phyloP scores from a whole-genome alignment of 2,888 invertebrate species.

The Strigamia transsilvanica region DNA sequence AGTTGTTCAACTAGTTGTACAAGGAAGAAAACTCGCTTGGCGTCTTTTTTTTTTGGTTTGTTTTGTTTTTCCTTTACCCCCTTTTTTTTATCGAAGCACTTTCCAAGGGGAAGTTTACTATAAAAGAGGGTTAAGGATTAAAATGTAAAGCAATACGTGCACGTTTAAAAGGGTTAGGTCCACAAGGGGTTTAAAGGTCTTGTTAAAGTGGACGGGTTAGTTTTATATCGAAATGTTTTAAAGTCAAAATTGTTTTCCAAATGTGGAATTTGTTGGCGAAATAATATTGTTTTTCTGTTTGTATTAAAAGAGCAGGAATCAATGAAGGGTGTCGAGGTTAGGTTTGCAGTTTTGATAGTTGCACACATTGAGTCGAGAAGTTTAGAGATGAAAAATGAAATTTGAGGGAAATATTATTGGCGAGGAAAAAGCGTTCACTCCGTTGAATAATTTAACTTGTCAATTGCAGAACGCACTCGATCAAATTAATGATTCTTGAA shows the following conservation, averaged over 20 bases:
- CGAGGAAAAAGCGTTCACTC: constrained; percentile 29
- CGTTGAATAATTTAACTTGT: constrained; percentile 36
- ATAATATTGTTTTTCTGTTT: not conserved
- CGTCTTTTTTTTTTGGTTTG: not conserved
- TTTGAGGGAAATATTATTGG: constrained; percentile 38
- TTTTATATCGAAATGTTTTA: constrained; percentile 17
- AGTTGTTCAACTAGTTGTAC: constrained; percentile 23
- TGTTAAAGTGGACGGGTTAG: constrained; percentile 6
- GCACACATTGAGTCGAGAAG: not conserved
- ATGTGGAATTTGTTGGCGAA: constrained; percentile 1
- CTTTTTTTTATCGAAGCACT: constrained; percentile 18
- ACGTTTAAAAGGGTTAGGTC: constrained; percentile 32
- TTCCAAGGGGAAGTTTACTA: constrained; percentile 39
- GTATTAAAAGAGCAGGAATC: constrained; percentile 29
- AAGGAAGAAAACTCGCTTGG: constrained; percentile 15
- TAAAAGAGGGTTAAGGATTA: constrained; percentile 42
- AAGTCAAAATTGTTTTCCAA: not conserved
- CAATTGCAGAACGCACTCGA: constrained; percentile 23
- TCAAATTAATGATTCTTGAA: constrained; percentile 35
- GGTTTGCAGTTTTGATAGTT: constrained; percentile 20
- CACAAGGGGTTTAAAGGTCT: constrained; percentile 30
- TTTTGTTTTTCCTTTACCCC: not conserved
- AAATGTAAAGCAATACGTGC: constrained; percentile 30
- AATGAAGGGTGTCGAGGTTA: constrained; percentile 31
- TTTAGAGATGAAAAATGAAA: constrained; percentile 35